A percentile compares a stretch with the other conserved stretches of the same genome.
Evolutionary conservation across 2,888 invertebrate species (phyloP).

Genomic region (Ennomos erosarius): DNA sequence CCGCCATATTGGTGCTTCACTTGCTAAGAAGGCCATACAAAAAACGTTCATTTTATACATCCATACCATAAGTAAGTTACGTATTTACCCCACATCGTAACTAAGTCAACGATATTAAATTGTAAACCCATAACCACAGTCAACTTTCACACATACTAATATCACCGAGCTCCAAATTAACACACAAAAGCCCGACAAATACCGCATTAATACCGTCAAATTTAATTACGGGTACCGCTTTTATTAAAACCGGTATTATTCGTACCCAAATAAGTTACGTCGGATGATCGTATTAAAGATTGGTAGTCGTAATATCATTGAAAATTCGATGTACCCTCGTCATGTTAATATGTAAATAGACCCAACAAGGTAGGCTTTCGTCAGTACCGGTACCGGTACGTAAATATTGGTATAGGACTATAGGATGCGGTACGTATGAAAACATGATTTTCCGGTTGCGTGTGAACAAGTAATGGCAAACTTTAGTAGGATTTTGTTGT

Average conservation of each 20-base stretch:
- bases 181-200: slow-evolving; percentile 24
- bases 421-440: slow-evolving; percentile 36
- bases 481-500: background rate
- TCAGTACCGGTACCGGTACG: slow-evolving; percentile 27
- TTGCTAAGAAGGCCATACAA: too few relatives aligned
- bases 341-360: slow-evolving; percentile 36
- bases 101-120: slow-evolving; percentile 10
- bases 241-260: slow-evolving; percentile 27
- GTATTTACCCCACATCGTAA: background rate
- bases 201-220: slow-evolving; percentile 23
- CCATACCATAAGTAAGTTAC: too few relatives aligned
- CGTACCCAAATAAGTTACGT: slow-evolving; percentile 26
- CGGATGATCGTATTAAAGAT: slow-evolving; percentile 28
- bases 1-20: too few relatives aligned
- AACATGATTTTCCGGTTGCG: slow-evolving; percentile 32
- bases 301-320: slow-evolving; percentile 15
- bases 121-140: slow-evolving; percentile 11
- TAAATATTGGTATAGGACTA: slow-evolving; percentile 43
- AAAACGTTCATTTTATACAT: too few relatives aligned
- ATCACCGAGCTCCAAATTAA: slow-evolving; percentile 16
- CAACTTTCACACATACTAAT: slow-evolving; percentile 13
- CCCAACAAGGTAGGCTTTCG: slow-evolving; percentile 27
- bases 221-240: slow-evolving; percentile 29
- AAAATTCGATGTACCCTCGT: slow-evolving; percentile 26
- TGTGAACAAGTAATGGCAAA: background rate